Evolutionary conservation across 2,113 vertebrate species (phyloP).

Genomic region (Aix galericulata): DNA sequence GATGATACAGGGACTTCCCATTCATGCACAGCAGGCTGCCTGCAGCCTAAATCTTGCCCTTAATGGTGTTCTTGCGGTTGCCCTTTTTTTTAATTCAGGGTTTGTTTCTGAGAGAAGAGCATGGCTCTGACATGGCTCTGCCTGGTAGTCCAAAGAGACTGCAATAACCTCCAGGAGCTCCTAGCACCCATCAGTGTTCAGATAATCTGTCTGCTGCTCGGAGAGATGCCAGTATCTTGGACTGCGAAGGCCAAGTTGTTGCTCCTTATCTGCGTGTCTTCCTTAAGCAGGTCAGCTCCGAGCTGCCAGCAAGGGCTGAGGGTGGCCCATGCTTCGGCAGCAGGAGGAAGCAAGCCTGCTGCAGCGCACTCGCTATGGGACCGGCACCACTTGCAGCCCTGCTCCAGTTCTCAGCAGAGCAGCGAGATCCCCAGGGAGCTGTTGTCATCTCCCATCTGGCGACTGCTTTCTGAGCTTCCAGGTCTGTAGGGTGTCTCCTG

Average conservation of each 20-base stretch:
- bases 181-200: neutral
- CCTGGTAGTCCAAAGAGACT: neutral
- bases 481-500: neutral
- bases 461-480: neutral
- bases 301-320: neutral
- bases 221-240: neutral
- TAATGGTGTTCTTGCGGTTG: neutral
- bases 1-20: neutral
- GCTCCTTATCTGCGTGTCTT: neutral
- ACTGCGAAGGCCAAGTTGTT: neutral
- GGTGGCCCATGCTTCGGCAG: neutral
- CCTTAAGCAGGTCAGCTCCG: neutral
- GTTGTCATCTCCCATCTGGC: neutral
- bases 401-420: neutral
- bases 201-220: neutral
- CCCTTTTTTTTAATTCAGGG: neutral
- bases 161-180: neutral
- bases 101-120: neutral
- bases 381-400: fast-evolving
- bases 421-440: neutral
- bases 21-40: neutral
- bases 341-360: neutral
- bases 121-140: neutral
- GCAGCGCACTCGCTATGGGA: fast-evolving
- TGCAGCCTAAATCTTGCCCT: neutral